phyloP scores from a whole-genome alignment of 2,888 invertebrate genomes.

The Agrotis segetum region DNA sequence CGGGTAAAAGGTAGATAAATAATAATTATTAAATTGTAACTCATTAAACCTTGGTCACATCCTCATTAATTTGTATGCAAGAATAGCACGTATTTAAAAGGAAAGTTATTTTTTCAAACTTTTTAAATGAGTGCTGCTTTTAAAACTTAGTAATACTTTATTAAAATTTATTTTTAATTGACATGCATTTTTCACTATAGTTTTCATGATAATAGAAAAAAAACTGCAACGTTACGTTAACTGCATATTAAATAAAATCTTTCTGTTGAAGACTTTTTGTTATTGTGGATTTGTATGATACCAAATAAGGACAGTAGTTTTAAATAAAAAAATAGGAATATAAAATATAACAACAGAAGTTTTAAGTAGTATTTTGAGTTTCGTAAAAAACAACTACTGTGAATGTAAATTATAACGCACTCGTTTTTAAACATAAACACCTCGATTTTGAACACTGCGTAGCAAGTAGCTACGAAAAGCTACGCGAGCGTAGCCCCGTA shows the following conservation, averaged over 20 bases:
- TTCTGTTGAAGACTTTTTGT: not conserved
- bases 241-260: slow-evolving; percentile 24
- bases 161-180: slow-evolving; percentile 24
- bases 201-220: not conserved
- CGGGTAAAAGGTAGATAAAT: not conserved
- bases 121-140: slow-evolving; percentile 16
- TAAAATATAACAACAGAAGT: no score
- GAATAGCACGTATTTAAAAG: slow-evolving; percentile 18
- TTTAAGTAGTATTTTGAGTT: no score
- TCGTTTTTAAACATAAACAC: no score
- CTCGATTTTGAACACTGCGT: not conserved
- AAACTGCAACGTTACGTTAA: slow-evolving; percentile 12
- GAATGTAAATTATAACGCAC: no score
- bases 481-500: slow-evolving; percentile 19
- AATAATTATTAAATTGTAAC: not conserved
- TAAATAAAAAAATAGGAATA: no score
- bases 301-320: no score
- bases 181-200: slow-evolving; percentile 12
- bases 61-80: slow-evolving; percentile 28
- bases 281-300: not conserved
- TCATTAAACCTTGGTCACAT: not conserved
- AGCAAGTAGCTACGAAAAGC: slow-evolving; percentile 26
- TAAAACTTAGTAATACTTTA: slow-evolving; percentile 16
- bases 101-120: not conserved
- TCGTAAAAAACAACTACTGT: no score